Conservation (phyloP, 2,797 vertebrate species). For the Ctenopoma multispine region DNA sequence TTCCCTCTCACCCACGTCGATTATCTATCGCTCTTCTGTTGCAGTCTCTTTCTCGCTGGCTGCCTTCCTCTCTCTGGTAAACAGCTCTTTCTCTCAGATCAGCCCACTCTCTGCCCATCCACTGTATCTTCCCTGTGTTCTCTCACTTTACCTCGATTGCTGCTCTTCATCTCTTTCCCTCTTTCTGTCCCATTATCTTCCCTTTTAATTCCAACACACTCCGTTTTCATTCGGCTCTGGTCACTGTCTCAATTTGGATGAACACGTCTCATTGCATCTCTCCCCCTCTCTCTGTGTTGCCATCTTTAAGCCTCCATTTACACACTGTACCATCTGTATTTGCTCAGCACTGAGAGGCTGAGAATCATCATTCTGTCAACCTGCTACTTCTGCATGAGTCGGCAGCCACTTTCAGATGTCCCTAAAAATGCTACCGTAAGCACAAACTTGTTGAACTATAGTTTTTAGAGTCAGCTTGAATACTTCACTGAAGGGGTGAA, state of each 20-base stretch:
- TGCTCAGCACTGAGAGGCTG: conserved; percentile 66
- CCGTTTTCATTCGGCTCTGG: conserved; percentile 56
- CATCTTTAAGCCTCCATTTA: conserved; percentile 71
- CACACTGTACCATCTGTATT: conserved; percentile 77
- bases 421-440: conserved; percentile 67
- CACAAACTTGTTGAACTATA: conserved; percentile 73
- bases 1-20: conserved; percentile 68
- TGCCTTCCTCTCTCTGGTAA: conserved; percentile 65
- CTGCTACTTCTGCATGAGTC: conserved; percentile 74
- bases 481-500: conserved; percentile 51
- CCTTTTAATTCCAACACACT: conserved; percentile 69
- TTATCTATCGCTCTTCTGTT: conserved; percentile 70
- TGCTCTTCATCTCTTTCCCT: conserved; percentile 61
- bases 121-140: conserved; percentile 57
- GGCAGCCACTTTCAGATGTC: conserved; percentile 68
- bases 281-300: conserved; percentile 34
- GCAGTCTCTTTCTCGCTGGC: conserved; percentile 54
- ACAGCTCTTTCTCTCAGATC: conserved; percentile 69
- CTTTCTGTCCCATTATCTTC: conserved; percentile 63
- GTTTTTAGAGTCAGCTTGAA: conserved; percentile 64
- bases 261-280: conserved; percentile 67
- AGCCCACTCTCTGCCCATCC: conserved; percentile 62
- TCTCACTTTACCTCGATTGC: conserved; percentile 56
- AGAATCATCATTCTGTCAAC: conserved; percentile 78
- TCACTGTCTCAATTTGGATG: conserved; percentile 63